Conservation (phyloP, 2,113 vertebrate genomes). For the Plestiodon gilberti region DNA sequence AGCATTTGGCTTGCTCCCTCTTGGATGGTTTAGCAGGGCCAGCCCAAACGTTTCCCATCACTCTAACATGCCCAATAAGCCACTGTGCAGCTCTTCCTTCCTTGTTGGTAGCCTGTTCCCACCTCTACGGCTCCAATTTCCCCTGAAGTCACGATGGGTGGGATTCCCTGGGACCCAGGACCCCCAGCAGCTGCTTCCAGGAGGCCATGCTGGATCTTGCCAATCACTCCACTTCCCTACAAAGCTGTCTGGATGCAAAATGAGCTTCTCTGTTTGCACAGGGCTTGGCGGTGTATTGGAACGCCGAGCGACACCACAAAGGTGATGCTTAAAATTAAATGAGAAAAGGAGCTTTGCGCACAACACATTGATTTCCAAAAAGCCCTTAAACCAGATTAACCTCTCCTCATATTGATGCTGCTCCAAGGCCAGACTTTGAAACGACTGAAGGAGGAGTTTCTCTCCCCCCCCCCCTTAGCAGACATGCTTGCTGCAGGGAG, state of each 20-base stretch:
- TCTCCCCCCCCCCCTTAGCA: background rate
- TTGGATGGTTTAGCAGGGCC: no score
- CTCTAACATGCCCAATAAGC: no score
- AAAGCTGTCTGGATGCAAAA: background rate
- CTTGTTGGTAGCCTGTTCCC: no score
- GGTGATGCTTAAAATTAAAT: background rate
- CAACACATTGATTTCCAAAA: background rate
- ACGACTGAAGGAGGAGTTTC: background rate
- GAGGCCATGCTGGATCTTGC: background rate
- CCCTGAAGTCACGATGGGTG: no score
- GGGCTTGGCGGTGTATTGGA: background rate
- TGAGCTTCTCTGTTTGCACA: background rate
- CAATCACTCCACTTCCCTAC: background rate
- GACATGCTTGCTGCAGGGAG: background rate
- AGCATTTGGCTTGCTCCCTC: no score
- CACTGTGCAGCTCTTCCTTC: no score
- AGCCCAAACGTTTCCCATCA: no score
- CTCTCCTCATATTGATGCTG: background rate
- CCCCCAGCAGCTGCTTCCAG: no score
- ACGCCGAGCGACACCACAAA: background rate
- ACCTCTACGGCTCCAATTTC: no score
- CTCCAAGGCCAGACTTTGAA: background rate
- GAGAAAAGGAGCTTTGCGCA: background rate
- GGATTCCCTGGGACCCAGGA: no score
- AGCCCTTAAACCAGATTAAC: slow-evolving; percentile 1